A percentile compares a stretch with the other conserved stretches of the same genome.
phyloP scores from a whole-genome alignment of 2,888 invertebrate genomes.

The Temnothorax unifasciatus region DNA sequence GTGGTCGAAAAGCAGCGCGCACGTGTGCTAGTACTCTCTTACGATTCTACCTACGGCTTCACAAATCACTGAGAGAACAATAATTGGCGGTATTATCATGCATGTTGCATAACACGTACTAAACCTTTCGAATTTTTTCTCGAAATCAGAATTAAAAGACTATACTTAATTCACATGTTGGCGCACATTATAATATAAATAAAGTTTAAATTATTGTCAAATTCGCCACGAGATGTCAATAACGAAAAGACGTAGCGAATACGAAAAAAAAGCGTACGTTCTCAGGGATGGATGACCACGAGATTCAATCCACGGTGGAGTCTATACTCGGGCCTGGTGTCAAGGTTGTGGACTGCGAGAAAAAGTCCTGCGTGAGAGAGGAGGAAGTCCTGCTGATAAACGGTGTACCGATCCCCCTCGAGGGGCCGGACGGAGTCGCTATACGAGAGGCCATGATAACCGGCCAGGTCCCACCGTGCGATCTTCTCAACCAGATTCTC shows the following conservation, averaged over 20 bases:
- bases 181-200: neutral
- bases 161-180: neutral
- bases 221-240: conserved; percentile 76
- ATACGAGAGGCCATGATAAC: conserved; percentile 90
- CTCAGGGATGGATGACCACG: conserved; percentile 89
- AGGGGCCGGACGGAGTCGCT: conserved; percentile 90
- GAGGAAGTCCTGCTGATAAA: conserved; percentile 91
- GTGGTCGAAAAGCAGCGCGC: conserved; percentile 49
- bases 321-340: conserved; percentile 91
- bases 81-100: neutral
- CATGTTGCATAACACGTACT: neutral
- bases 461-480: conserved; percentile 91
- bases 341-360: conserved; percentile 91
- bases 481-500: conserved; percentile 90
- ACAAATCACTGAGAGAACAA: conserved; percentile 33
- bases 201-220: neutral
- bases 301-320: conserved; percentile 92
- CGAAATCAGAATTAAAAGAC: neutral
- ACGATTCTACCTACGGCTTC: conserved; percentile 54
- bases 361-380: conserved; percentile 90
- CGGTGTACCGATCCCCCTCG: conserved; percentile 90
- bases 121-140: neutral
- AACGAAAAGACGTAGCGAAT: conserved; percentile 38
- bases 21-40: conserved; percentile 64
- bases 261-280: conserved; percentile 55